Percentiles rank a stretch among this genome's conserved stretches.
phyloP scores from a whole-genome alignment of 2,797 vertebrate genomes.

The Lithobates sylvaticus region DNA sequence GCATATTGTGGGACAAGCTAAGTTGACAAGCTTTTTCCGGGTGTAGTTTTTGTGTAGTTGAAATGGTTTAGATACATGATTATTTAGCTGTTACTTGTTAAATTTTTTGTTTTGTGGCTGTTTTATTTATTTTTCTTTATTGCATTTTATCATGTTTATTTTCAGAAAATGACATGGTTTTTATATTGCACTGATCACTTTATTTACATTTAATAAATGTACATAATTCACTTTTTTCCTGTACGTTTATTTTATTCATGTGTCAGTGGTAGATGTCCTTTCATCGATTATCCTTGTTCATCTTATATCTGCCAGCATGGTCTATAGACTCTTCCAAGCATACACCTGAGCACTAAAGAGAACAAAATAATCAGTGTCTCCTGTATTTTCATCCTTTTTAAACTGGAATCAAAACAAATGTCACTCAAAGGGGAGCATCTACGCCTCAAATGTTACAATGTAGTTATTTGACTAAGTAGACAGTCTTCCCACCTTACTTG shows the following conservation, averaged over 20 bases:
- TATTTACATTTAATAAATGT: conserved; percentile 68
- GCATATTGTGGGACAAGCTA: conserved; percentile 88
- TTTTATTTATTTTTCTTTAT: not conserved
- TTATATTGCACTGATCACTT: conserved; percentile 67
- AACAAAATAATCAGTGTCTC: not conserved
- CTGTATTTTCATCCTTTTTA: not conserved
- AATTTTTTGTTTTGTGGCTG: not conserved
- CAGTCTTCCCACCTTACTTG: too few species aligned
- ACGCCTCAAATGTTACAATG: too few species aligned
- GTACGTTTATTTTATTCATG: not conserved
- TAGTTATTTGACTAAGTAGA: too few species aligned
- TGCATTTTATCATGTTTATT: not conserved
- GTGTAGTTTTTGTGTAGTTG: conserved; percentile 73
- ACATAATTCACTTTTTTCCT: conserved; percentile 49
- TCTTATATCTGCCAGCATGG: conserved; percentile 89
- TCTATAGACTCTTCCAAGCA: conserved; percentile 95
- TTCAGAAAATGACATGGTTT: conserved; percentile 64
- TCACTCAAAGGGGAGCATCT: too few species aligned
- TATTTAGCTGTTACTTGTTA: not conserved
- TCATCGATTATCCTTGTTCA: not conserved
- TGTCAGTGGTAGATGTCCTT: not conserved
- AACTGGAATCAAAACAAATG: too few species aligned
- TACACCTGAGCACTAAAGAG: conserved; percentile 88
- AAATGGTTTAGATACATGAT: conserved; percentile 10
- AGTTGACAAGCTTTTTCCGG: conserved; percentile 89